A percentile compares a stretch with the other conserved stretches of the same genome.
Conservation (phyloP, 92 coral and sea anemone genomes). For the Metridium senile region DNA sequence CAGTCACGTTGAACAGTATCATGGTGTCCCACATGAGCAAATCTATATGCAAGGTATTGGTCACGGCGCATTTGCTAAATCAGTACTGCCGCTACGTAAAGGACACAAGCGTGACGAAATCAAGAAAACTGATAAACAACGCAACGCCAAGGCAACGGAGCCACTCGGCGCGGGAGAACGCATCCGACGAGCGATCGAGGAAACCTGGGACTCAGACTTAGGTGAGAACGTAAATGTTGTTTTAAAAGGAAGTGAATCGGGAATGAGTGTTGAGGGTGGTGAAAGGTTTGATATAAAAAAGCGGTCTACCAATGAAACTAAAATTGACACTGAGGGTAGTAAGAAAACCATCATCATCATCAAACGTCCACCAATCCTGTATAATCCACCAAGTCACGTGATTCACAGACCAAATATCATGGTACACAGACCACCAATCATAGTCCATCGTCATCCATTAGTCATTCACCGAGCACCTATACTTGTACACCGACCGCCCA, state of each 20-base stretch:
- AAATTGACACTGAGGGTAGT: conserved; percentile 53
- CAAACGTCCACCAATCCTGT: conserved; percentile 94
- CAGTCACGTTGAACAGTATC: conserved; percentile 68
- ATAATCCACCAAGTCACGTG: conserved; percentile 97
- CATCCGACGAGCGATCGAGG: conserved; percentile 42
- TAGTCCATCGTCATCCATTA: conserved; percentile 95
- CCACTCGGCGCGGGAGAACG: conserved; percentile 53
- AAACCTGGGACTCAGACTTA: conserved; percentile 43
- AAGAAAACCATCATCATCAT: conserved; percentile 88
- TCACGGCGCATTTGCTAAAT: conserved; percentile 76
- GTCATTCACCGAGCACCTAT: conserved; percentile 93
- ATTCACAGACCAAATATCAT: conserved; percentile 95
- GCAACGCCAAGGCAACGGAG: conserved; percentile 23
- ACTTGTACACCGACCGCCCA: conserved; percentile 91
- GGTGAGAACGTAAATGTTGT: conserved; percentile 54
- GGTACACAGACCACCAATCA: conserved; percentile 93
- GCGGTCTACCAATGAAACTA: conserved; percentile 19
- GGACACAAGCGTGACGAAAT: conserved; percentile 55
- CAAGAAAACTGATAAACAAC: conserved; percentile 11
- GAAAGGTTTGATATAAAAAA: conserved; percentile 12
- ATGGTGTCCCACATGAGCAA: conserved; percentile 88
- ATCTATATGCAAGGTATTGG: conserved; percentile 83
- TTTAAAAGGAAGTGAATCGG: conserved; percentile 39
- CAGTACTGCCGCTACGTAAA: conserved; percentile 55
- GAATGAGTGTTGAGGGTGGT: conserved; percentile 36